Evolutionary conservation across 1,140 invertebrate genomes (phyloP), one percentile per base, ranked within the genome.

Genomic region (Nomia melanderi): DNA sequence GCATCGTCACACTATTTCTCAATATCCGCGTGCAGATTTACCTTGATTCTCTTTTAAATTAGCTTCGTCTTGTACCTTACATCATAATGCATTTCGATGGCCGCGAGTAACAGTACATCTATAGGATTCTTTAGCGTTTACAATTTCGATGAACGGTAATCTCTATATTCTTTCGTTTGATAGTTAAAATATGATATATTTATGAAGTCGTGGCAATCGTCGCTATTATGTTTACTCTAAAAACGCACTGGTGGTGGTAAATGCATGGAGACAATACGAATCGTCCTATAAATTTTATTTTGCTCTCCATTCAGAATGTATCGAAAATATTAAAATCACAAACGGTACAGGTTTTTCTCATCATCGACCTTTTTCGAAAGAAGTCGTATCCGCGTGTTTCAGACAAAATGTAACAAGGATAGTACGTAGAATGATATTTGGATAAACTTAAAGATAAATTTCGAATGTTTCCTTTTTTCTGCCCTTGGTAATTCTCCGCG

Each of bases 171-270:
- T 66, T 78, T 82, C 73, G 47, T 75, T 84, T 54, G 77, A 74
- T 82, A 86, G 62, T 84, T 79, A 86, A 86, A 86, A 85, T 86
- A 86, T 84, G 67, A 71, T 85, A 84, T 79, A 86, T 77, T 78
- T 66, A 63, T 83, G 83, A 84, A 66, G 70, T 83, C 36, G 33
- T 23, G 44, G 41, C 31, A 67, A 57, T 65, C 47, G 53, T 7
- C 44, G 41, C n/a, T 27, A 29, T 57, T 29, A 44, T 29, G 23
- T 75, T 47, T 31, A 14, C 17, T 31, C 20, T 27, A 76, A 47
- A 59, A 7, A 77, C 39, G 62, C 23, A 73, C 41, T 20, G 29
- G 27, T 33, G 56, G 23, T 63, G 66, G 67, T 56, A 50, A 41
- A 78, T 69, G 36, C 53, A 62, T 73, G 14, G 33, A 66, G 72